Evolutionary conservation across 2,888 invertebrate genomes (phyloP).

Genomic region (Drosophila anceps): DNA sequence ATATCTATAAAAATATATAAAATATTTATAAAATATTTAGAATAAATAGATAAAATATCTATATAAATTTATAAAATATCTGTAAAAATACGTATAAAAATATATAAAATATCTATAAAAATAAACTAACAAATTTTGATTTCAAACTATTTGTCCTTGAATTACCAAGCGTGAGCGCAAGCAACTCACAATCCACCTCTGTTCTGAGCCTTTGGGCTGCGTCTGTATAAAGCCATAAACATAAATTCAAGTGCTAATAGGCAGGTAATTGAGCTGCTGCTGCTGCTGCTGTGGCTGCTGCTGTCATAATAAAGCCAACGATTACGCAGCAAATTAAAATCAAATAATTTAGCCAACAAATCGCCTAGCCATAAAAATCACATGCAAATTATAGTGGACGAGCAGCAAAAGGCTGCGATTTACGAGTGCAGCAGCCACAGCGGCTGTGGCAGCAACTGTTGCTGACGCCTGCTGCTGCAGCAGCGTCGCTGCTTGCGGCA

Average conservation of each 20-base stretch:
- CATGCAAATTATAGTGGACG: slow-evolving; percentile 83
- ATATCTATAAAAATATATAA: too few species aligned
- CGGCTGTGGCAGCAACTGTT: slow-evolving; percentile 17
- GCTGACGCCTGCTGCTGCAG: slow-evolving; percentile 7
- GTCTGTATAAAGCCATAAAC: slow-evolving; percentile 63
- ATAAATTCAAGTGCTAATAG: slow-evolving; percentile 67
- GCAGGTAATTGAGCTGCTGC: slow-evolving; percentile 37
- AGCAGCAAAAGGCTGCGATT: slow-evolving; percentile 55
- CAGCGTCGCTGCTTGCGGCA: slow-evolving; percentile 54
- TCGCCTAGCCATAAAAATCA: slow-evolving; percentile 80
- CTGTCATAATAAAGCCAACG: slow-evolving; percentile 58
- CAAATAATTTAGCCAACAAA: slow-evolving; percentile 83
- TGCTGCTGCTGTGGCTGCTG: slow-evolving; percentile 27
- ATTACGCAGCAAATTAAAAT: slow-evolving; percentile 84
- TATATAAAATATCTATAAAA: too few species aligned
- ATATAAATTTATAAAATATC: too few species aligned
- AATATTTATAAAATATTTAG: too few species aligned
- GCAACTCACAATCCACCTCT: slow-evolving; percentile 13
- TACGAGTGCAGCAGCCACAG: slow-evolving; percentile 40
- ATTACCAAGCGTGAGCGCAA: background rate
- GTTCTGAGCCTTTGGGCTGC: slow-evolving; percentile 17
- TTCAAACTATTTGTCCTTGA: background rate
- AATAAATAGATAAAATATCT: background rate
- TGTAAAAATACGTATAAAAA: background rate
- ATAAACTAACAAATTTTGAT: too few species aligned